phyloP scores from a whole-genome alignment of 2,797 vertebrate genomes.

The Cuniculus paca region DNA sequence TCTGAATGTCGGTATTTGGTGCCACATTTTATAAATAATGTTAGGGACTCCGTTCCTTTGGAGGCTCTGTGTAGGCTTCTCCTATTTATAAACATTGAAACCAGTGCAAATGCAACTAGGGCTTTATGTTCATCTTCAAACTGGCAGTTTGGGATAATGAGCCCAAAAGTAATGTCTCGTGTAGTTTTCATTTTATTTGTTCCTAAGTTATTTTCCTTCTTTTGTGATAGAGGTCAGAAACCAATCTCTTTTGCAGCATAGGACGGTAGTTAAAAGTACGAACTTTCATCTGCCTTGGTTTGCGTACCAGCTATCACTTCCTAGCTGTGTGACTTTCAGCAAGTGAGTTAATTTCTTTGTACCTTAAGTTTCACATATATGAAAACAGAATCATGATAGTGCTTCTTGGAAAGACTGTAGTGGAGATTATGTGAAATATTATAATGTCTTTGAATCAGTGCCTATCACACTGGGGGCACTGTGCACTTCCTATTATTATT shows the following conservation, averaged over 20 bases:
- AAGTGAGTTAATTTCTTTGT: neutral
- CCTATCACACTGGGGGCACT: neutral
- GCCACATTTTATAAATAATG: neutral
- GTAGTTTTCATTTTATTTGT: constrained; percentile 11
- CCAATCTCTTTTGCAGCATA: neutral
- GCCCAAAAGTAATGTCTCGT: neutral
- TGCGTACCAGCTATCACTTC: neutral
- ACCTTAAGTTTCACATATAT: neutral
- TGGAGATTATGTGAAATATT: neutral
- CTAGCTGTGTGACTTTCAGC: neutral
- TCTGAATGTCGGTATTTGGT: neutral
- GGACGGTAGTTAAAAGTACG: neutral
- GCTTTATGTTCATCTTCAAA: constrained; percentile 14
- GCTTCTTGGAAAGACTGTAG: neutral
- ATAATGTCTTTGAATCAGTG: neutral
- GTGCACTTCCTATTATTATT: neutral
- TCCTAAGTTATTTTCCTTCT: neutral
- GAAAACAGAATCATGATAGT: neutral
- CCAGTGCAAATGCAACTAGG: neutral
- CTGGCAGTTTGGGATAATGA: neutral
- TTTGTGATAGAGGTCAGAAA: neutral
- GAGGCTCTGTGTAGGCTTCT: neutral
- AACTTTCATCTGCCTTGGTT: neutral
- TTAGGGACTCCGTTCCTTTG: neutral
- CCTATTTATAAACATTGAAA: neutral